Evolutionary conservation across 2,888 invertebrate genomes (phyloP), one percentile per base, ranked within the genome.

Genomic region (Ophioninae sp.): DNA sequence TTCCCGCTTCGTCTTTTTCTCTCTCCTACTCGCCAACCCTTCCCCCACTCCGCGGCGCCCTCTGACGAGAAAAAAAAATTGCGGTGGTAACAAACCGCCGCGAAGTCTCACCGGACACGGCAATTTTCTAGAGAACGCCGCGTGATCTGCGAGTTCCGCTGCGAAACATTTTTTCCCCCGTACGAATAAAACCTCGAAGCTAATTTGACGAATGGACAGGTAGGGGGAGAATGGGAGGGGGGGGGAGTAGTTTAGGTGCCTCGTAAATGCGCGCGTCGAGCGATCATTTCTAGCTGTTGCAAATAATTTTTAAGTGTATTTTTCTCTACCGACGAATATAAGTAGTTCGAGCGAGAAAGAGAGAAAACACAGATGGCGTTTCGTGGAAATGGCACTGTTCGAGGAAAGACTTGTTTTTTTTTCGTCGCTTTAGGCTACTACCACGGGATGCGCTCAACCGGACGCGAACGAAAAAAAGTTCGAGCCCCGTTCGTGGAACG

Each of bases 181-280:
- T 65, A 39, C 75, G 23, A 58, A 41, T 75, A 67, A 79, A 82
- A 75, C 74, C 75, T 56, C 71, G 71, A 39, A n/a, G 75, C n/a
- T 64, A 72, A 72, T 61, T 51, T 13, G 6, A 51, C 17, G 51
- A 13, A 13, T 0, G 44, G 51, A 10, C 44, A 6, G 10, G 37
- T 30, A 30, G 30, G 30, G 30, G 30, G 30, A 30, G 2, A 3
- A 30, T 30, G 30, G 30, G 30, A 3, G 30, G 30, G 3, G 30
- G 1, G 3, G 30, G 30, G 30, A 30, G 30, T 30, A 2, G 30
- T n/a, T n/a, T n/a, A 30, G 30, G 30, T 30, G 9, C 6, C 44
- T 71, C 63, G 37, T 78, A 82, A 78, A 78, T n/a, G 51, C 39
- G 67, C 61, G 63, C 8, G 20, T 8, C 9, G 63, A 74, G 73